phyloP scores from a whole-genome alignment of 2,888 invertebrate species.

The Tachina grossa region DNA sequence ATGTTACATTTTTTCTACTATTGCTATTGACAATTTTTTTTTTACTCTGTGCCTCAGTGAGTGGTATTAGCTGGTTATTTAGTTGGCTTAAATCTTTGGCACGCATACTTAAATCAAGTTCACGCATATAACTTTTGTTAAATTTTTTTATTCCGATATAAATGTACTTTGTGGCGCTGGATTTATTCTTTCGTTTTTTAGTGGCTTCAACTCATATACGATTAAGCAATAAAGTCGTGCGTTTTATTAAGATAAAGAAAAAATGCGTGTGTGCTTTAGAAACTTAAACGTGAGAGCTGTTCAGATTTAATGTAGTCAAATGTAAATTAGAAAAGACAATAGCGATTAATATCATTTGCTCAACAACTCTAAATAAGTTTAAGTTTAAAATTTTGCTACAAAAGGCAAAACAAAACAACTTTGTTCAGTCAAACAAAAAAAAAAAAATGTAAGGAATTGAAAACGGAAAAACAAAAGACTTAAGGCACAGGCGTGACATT shows the following conservation, averaged over 20 bases:
- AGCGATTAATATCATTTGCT: constrained; percentile 59
- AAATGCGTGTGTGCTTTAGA: constrained; percentile 18
- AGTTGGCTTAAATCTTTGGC: constrained; percentile 61
- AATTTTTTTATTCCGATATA: constrained; percentile 4
- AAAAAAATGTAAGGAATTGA: not conserved
- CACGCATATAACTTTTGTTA: constrained; percentile 60
- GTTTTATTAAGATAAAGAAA: not conserved
- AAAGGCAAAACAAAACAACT: constrained; percentile 6
- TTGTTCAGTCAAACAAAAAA: not conserved
- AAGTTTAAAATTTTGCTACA: constrained; percentile 20
- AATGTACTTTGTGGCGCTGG: constrained; percentile 1
- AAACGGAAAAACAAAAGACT: not conserved
- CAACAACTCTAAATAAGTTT: constrained; percentile 28
- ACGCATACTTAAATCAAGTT: constrained; percentile 66
- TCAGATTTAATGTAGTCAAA: constrained; percentile 49
- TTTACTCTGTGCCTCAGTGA: not conserved
- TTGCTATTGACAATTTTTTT: constrained; percentile 9
- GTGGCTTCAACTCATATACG: not conserved
- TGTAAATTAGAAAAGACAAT: constrained; percentile 53
- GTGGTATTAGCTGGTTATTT: constrained; percentile 17
- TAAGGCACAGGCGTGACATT: no score
- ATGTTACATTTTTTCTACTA: constrained; percentile 58
- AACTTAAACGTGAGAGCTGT: constrained; percentile 41
- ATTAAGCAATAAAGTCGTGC: constrained; percentile 57
- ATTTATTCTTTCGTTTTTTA: constrained; percentile 7